These are phyloP conservation scores for Pollenia labialis DNA, from an alignment of 2,888 invertebrate species.

Conservation along the genomic window DNA sequence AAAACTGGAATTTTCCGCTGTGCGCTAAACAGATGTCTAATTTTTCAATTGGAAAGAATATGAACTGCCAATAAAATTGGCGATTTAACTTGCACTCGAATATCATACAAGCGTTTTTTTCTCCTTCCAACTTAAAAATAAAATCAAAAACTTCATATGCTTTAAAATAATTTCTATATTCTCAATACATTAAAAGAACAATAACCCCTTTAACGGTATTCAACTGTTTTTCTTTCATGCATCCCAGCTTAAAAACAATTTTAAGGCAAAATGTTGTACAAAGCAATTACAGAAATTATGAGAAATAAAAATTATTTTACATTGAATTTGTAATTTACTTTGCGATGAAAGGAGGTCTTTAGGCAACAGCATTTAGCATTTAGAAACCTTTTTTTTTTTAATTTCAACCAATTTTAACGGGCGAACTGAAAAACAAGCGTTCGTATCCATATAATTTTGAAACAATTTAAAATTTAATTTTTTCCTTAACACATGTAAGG, in stretches of 20 bases:
- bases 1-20: too few relatives aligned
- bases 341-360: conserved; percentile 15
- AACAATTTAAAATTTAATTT: conserved; percentile 70
- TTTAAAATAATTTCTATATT: too few relatives aligned
- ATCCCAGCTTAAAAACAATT: conserved; percentile 46
- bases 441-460: conserved; percentile 76
- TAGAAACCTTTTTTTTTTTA: neutral
- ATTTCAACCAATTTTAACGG: conserved; percentile 27
- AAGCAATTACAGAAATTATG: conserved; percentile 83
- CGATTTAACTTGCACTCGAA: too few relatives aligned
- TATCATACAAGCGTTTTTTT: too few relatives aligned
- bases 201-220: too few relatives aligned
- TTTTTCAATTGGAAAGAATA: too few relatives aligned
- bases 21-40: too few relatives aligned
- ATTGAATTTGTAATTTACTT: conserved; percentile 78
- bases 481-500: conserved; percentile 65
- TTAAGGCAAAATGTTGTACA: conserved; percentile 21
- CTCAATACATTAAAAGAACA: too few relatives aligned
- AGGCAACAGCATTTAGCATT: neutral
- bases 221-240: neutral
- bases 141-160: too few relatives aligned
- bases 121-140: too few relatives aligned
- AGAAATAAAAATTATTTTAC: conserved; percentile 78
- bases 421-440: conserved; percentile 19
- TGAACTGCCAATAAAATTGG: too few relatives aligned